Percentiles rank a stretch among this genome's conserved stretches.
These are phyloP conservation scores for Gymnothorax javanicus DNA, from an alignment of 2,797 vertebrate species.

Conservation along the genomic window DNA sequence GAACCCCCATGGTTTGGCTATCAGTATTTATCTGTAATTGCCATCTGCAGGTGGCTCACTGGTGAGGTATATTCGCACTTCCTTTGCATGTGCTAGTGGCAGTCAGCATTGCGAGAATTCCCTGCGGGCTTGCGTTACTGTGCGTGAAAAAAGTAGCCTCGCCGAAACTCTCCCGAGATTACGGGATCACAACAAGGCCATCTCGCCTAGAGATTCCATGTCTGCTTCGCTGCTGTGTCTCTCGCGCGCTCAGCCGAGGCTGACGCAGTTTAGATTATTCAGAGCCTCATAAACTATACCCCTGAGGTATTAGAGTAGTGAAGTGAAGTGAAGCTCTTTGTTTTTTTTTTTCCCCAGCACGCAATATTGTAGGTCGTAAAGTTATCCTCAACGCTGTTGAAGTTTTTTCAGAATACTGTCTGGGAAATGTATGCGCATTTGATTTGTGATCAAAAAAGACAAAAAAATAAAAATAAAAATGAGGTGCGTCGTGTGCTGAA, in stretches of 20 bases:
- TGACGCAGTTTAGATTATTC: slow-evolving; percentile 43
- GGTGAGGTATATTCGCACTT: not conserved
- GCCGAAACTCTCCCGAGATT: slow-evolving; percentile 58
- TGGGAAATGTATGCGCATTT: slow-evolving; percentile 17
- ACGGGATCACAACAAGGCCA: slow-evolving; percentile 64
- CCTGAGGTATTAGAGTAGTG: slow-evolving; percentile 48
- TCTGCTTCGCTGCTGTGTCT: slow-evolving; percentile 40
- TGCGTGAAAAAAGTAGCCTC: slow-evolving; percentile 28
- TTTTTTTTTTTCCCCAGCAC: not conserved
- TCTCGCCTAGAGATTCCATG: slow-evolving; percentile 37
- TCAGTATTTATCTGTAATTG: slow-evolving; percentile 17
- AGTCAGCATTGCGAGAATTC: slow-evolving; percentile 11
- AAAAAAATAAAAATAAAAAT: not conserved
- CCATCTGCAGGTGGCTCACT: slow-evolving; percentile 11
- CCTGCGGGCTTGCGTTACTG: slow-evolving; percentile 9
- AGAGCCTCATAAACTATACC: slow-evolving; percentile 57
- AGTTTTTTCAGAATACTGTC: not conserved
- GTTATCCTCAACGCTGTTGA: slow-evolving; percentile 11
- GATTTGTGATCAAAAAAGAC: not conserved
- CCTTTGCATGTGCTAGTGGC: slow-evolving; percentile 1
- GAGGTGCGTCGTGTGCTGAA: not conserved
- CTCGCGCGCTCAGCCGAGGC: not conserved
- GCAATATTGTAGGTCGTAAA: not conserved
- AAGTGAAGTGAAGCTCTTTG: slow-evolving; percentile 37
- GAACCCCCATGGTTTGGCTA: not conserved